Conservation (phyloP, 2,797 vertebrate species). For the Hydrophis major region DNA sequence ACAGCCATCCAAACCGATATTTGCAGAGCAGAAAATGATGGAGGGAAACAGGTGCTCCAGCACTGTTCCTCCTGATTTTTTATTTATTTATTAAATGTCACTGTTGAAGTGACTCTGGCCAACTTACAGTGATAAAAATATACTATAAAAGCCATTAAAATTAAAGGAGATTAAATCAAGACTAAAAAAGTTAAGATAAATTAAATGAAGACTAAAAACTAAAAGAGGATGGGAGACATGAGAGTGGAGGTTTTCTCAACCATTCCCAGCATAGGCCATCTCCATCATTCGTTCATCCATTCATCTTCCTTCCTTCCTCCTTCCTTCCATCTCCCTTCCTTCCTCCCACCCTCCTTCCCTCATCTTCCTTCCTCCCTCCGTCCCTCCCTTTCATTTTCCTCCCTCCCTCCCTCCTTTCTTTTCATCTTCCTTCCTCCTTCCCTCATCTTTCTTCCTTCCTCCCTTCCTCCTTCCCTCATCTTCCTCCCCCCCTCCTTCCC, state of each 20-base stretch:
- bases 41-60: conserved; percentile 10
- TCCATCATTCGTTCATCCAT: not conserved
- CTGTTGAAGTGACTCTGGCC: not conserved
- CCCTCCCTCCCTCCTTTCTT: no score
- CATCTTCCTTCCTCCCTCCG: no score
- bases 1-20: no score
- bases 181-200: not conserved
- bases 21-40: not conserved
- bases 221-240: not conserved
- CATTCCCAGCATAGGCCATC: not conserved
- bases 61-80: conserved; percentile 62
- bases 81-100: not conserved
- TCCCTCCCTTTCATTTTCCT: no score
- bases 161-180: not conserved
- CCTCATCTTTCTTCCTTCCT: no score
- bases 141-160: not conserved
- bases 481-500: no score
- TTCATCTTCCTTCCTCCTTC: no score
- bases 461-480: no score
- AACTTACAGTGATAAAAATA: not conserved
- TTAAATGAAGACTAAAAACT: not conserved
- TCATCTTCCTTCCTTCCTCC: no score
- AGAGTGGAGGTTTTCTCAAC: not conserved
- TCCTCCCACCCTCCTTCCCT: no score
- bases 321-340: no score